Evolutionary conservation across 2,888 invertebrate species (phyloP).

Genomic region (Eilema caniola): DNA sequence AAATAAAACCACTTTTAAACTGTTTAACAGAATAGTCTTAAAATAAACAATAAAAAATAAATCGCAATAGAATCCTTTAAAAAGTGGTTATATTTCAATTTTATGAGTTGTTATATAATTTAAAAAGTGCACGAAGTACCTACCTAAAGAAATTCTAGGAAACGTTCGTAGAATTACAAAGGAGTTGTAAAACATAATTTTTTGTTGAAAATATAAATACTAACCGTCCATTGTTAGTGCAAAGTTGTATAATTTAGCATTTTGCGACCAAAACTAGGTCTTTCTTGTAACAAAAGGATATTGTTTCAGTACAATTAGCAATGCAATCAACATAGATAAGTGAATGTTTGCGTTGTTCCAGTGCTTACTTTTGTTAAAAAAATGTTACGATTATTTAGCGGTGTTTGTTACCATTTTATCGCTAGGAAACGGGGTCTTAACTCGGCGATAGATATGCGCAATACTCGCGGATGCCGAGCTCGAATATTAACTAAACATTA

Average conservation of each 20-base stretch:
- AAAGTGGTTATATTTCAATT: too few species aligned
- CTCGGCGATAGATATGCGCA: constrained; percentile 17
- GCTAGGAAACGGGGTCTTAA: constrained; percentile 25
- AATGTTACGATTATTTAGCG: constrained; percentile 52
- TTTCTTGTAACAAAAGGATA: constrained; percentile 82
- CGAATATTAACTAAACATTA: constrained; percentile 10
- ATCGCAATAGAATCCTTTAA: too few species aligned
- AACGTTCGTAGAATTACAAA: constrained; percentile 37
- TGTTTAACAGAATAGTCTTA: too few species aligned
- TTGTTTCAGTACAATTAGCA: constrained; percentile 82
- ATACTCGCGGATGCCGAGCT: constrained; percentile 10
- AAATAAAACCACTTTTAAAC: too few species aligned
- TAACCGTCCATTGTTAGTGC: constrained; percentile 68
- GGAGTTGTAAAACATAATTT: constrained; percentile 46
- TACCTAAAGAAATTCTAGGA: constrained; percentile 33
- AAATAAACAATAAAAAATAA: too few species aligned
- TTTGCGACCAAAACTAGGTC: constrained; percentile 81
- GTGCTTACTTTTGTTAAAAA: constrained; percentile 52
- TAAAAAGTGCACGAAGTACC: neutral
- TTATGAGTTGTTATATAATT: neutral
- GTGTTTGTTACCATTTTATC: constrained; percentile 39
- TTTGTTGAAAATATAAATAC: constrained; percentile 63
- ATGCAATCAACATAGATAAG: constrained; percentile 82
- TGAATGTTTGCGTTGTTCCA: constrained; percentile 67
- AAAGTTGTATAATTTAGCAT: constrained; percentile 76